Conservation (phyloP, 2,797 vertebrate genomes). For the Tadarida brasiliensis region DNA sequence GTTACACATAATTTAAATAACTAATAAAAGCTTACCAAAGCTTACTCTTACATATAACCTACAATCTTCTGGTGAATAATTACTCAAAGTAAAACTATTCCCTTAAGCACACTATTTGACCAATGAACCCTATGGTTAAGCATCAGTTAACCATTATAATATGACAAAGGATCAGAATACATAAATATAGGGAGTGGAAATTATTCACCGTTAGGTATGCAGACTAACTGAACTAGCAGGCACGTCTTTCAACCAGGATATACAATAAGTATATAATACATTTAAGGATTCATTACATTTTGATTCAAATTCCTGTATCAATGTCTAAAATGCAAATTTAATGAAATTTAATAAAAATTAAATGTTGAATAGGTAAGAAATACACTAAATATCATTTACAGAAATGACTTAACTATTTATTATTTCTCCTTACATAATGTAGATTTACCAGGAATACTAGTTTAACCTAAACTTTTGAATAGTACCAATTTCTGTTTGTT, state of each 20-base stretch:
- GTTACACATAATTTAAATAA: slow-evolving; percentile 60
- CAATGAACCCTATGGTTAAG: slow-evolving; percentile 56
- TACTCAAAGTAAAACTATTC: slow-evolving; percentile 71
- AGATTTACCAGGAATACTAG: slow-evolving; percentile 56
- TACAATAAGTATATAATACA: background rate
- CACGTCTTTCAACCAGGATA: background rate
- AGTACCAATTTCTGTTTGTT: slow-evolving; percentile 17
- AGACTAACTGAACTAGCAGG: slow-evolving; percentile 37
- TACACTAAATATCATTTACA: background rate
- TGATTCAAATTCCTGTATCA: slow-evolving; percentile 32
- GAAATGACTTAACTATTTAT: slow-evolving; percentile 38
- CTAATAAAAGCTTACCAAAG: slow-evolving; percentile 67
- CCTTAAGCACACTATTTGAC: slow-evolving; percentile 57
- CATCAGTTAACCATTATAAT: slow-evolving; percentile 36
- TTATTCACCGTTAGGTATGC: slow-evolving; percentile 10
- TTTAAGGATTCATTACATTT: slow-evolving; percentile 1
- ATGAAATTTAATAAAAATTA: slow-evolving; percentile 58
- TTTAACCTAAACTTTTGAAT: slow-evolving; percentile 50
- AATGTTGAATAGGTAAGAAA: slow-evolving; percentile 37
- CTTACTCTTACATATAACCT: slow-evolving; percentile 55
- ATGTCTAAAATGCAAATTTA: slow-evolving; percentile 17
- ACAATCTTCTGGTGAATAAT: slow-evolving; percentile 69
- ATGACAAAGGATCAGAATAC: slow-evolving; percentile 53
- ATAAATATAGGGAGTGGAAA: slow-evolving; percentile 52
- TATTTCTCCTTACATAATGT: background rate